Conservation (phyloP, 35 echinoderm and acorn worm genomes). For the Diadema setosum region DNA sequence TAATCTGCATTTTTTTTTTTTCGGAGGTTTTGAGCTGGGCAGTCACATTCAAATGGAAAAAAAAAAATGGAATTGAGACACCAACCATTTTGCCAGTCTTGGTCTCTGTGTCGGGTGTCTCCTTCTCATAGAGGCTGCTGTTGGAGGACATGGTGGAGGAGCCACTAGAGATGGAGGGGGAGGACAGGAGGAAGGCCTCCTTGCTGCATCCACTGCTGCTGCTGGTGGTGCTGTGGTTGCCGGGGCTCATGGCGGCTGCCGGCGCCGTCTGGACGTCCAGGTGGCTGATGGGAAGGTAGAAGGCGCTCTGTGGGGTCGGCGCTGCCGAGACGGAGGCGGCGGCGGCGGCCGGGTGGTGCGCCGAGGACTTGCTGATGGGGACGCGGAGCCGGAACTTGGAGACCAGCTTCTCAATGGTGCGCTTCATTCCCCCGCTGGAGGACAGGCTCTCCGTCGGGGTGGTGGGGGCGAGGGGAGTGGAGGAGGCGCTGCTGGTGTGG, state of each 20-base stretch:
- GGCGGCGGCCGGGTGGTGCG: neutral
- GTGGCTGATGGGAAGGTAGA: conserved; percentile 26
- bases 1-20: too few species aligned
- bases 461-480: neutral
- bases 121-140: conserved; percentile 1
- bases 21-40: too few species aligned
- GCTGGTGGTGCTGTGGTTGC: neutral
- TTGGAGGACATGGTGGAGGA: neutral
- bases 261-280: conserved; percentile 2
- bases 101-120: neutral
- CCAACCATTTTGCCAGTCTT: neutral
- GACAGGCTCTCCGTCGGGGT: neutral
- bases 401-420: conserved; percentile 48
- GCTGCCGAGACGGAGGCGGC: neutral
- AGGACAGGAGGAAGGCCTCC: neutral
- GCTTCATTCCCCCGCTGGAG: conserved; percentile 16
- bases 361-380: neutral
- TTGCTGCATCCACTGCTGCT: neutral
- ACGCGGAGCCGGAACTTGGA: conserved; percentile 36
- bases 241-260: neutral
- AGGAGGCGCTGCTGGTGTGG: neutral
- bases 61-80: too few species aligned
- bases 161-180: neutral
- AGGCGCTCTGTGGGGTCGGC: neutral
- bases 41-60: too few species aligned